phyloP scores from a whole-genome alignment of 1,140 invertebrate species.

The Lepidurus couesii region DNA sequence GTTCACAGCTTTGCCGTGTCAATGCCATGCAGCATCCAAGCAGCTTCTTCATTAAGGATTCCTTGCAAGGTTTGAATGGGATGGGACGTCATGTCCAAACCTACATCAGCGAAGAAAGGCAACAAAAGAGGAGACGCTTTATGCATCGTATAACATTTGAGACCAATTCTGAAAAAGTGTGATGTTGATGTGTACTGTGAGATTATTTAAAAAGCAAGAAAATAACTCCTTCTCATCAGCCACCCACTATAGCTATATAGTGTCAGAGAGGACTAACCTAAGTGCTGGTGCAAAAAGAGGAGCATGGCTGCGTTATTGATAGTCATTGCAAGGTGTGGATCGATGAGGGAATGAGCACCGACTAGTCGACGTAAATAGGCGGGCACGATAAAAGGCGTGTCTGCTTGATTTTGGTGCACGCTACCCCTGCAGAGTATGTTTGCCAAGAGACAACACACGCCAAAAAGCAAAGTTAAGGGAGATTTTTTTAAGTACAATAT shows the following conservation, averaged over 20 bases:
- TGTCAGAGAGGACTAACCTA: slow-evolving; percentile 39
- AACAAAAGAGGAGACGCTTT: neutral
- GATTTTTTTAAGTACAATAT: neutral
- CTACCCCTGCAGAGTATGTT: slow-evolving; percentile 43
- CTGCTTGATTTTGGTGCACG: slow-evolving; percentile 49
- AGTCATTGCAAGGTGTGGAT: slow-evolving; percentile 44
- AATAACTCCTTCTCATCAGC: neutral
- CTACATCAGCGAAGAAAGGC: neutral
- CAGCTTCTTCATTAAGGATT: neutral
- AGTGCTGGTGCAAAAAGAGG: slow-evolving; percentile 45
- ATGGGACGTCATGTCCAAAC: neutral
- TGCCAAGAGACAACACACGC: neutral
- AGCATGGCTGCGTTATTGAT: slow-evolving; percentile 41
- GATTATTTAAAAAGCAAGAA: neutral
- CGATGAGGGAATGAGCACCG: slow-evolving; percentile 43
- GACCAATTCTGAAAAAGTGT: no score
- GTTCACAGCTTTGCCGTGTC: slow-evolving; percentile 1
- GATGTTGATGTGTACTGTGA: no score
- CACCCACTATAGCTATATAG: neutral
- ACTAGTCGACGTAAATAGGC: slow-evolving; percentile 42
- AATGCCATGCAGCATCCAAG: neutral
- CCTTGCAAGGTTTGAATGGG: neutral
- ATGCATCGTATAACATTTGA: no score
- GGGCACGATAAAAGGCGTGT: slow-evolving; percentile 48
- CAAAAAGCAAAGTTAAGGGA: slow-evolving; percentile 29